Percentiles rank a stretch among this genome's conserved stretches.
phyloP scores from a whole-genome alignment of 2,797 vertebrate genomes.

The Gymnothorax reevesii region DNA sequence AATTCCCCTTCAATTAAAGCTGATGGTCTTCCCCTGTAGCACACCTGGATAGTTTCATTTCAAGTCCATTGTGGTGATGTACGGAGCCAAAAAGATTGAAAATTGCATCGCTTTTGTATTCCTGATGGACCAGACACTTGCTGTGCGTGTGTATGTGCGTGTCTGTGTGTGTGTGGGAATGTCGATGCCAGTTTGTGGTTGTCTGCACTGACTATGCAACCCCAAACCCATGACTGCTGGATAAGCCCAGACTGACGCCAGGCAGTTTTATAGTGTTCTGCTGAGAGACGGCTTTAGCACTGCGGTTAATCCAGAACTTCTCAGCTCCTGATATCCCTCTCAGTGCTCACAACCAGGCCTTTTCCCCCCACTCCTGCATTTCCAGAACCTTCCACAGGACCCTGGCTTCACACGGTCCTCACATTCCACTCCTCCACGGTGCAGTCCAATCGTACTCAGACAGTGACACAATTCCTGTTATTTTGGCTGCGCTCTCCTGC shows the following conservation, averaged over 20 bases:
- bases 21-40: too few relatives aligned
- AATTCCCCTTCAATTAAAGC: too few relatives aligned
- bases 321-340: neutral
- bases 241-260: conserved; percentile 4
- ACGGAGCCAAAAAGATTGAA: too few relatives aligned
- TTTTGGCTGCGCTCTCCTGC: too few relatives aligned
- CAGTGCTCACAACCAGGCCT: too few relatives aligned
- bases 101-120: too few relatives aligned
- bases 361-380: neutral
- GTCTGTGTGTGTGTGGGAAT: conserved; percentile 38
- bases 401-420: neutral
- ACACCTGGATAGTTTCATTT: too few relatives aligned
- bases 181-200: too few relatives aligned
- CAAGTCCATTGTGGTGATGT: too few relatives aligned
- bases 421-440: neutral
- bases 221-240: neutral
- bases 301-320: neutral
- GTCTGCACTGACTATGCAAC: conserved; percentile 11
- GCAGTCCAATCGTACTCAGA: too few relatives aligned
- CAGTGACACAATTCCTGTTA: too few relatives aligned
- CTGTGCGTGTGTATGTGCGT: conserved; percentile 39
- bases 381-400: neutral
- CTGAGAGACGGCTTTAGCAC: neutral
- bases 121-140: too few relatives aligned
- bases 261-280: neutral